These are phyloP conservation scores for Trissolcus japonicus DNA, from an alignment of 2,888 invertebrate species.

Conservation along the genomic window DNA sequence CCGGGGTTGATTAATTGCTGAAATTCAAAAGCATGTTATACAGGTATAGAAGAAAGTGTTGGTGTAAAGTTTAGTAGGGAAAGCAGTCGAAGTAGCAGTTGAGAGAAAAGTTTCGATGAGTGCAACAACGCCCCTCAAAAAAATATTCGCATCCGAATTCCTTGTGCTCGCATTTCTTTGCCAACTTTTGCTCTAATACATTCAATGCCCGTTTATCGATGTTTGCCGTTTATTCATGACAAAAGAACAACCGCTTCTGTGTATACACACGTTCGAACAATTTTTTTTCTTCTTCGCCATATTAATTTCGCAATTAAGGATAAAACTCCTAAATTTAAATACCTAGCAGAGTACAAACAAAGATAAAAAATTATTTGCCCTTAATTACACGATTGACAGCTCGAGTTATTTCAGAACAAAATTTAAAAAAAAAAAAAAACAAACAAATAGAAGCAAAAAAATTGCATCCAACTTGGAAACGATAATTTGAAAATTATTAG, in stretches of 20 bases:
- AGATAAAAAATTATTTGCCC: no score
- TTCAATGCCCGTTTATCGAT: conserved; percentile 23
- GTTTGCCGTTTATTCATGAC: conserved; percentile 20
- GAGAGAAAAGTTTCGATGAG: conserved; percentile 21
- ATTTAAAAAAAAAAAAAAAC: no score
- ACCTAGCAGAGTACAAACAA: no score
- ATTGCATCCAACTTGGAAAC: no score
- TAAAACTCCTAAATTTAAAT: no score
- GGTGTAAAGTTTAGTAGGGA: conserved; percentile 11
- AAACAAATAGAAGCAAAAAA: no score
- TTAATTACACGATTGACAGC: no score
- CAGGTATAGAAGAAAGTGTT: not conserved
- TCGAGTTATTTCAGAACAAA: no score
- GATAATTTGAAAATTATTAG: no score
- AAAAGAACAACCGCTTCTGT: not conserved
- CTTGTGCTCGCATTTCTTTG: conserved; percentile 10
- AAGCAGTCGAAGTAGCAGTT: conserved; percentile 10
- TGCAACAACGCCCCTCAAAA: conserved; percentile 16
- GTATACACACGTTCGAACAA: no score
- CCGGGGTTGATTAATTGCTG: not conserved
- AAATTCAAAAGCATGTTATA: conserved; percentile 7
- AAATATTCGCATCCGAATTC: conserved; percentile 37
- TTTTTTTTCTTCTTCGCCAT: no score
- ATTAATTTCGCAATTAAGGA: no score
- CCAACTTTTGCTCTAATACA: conserved; percentile 22